These are phyloP conservation scores for Platyrinchus mystaceus DNA, from an alignment of 2,797 vertebrate genomes.

Conservation along the genomic window DNA sequence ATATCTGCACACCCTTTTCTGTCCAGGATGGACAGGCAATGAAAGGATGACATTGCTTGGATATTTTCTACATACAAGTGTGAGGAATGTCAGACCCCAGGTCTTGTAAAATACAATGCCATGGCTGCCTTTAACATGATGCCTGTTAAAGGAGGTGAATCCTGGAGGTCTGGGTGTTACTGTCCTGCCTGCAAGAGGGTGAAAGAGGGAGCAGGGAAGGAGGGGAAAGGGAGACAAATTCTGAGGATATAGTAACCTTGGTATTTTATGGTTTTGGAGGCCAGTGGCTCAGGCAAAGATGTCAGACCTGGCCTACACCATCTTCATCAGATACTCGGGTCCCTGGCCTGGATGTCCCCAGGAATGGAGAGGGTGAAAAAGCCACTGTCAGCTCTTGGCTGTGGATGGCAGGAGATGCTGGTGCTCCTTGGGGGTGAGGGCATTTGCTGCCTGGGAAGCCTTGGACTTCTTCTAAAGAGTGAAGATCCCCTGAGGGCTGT, in stretches of 20 bases:
- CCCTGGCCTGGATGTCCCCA: neutral
- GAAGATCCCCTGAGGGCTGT: neutral
- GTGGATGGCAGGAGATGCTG: neutral
- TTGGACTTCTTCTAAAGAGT: neutral
- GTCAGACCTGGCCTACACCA: neutral
- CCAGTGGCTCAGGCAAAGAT: neutral
- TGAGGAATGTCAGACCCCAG: neutral
- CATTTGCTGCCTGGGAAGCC: neutral
- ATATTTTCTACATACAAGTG: neutral
- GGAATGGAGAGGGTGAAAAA: neutral
- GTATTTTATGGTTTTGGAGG: neutral
- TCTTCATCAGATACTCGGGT: neutral
- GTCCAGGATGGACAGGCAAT: neutral
- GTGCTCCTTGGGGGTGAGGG: accelerated
- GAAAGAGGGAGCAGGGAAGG: neutral
- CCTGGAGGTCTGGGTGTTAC: neutral
- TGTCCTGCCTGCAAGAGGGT: neutral
- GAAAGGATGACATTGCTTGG: neutral
- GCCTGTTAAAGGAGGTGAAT: neutral
- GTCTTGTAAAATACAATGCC: neutral
- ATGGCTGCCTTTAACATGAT: neutral
- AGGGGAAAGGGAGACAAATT: neutral
- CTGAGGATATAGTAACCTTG: neutral
- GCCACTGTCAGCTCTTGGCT: neutral
- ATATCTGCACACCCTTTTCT: neutral